Evolutionary conservation across 2,113 vertebrate species (phyloP).

Genomic region (Thunnus maccoyii): DNA sequence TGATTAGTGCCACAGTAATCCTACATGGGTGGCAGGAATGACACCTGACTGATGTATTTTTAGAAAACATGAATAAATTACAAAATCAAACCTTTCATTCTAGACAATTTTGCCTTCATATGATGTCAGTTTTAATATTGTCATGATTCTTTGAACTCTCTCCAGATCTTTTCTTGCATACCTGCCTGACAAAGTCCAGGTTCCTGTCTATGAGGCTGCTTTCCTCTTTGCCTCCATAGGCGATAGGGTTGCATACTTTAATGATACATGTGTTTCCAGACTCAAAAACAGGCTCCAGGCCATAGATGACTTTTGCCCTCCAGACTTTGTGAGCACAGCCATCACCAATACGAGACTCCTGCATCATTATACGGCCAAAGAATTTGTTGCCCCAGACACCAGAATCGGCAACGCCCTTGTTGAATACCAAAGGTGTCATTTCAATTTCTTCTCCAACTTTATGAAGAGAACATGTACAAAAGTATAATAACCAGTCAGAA

Average conservation of each 20-base stretch:
- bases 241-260: constrained; percentile 90
- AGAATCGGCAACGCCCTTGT: constrained; percentile 92
- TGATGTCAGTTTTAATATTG: no score
- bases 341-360: constrained; percentile 85
- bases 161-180: constrained; percentile 57
- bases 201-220: constrained; percentile 91
- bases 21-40: constrained; percentile 32
- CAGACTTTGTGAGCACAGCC: constrained; percentile 89
- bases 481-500: background rate
- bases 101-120: no score
- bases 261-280: constrained; percentile 93
- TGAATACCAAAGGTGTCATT: constrained; percentile 96
- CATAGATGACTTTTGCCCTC: constrained; percentile 94
- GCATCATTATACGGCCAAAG: constrained; percentile 93
- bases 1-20: constrained; percentile 48
- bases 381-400: constrained; percentile 95
- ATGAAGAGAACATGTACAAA: background rate
- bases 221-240: constrained; percentile 92
- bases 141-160: no score
- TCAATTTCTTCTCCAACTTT: constrained; percentile 98
- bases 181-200: constrained; percentile 93
- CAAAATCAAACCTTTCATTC: background rate
- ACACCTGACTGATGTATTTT: constrained; percentile 18
- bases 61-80: background rate
- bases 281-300: constrained; percentile 95